These are phyloP conservation scores for Caerostris darwini DNA, from an alignment of 1,140 invertebrate genomes.

Conservation along the genomic window DNA sequence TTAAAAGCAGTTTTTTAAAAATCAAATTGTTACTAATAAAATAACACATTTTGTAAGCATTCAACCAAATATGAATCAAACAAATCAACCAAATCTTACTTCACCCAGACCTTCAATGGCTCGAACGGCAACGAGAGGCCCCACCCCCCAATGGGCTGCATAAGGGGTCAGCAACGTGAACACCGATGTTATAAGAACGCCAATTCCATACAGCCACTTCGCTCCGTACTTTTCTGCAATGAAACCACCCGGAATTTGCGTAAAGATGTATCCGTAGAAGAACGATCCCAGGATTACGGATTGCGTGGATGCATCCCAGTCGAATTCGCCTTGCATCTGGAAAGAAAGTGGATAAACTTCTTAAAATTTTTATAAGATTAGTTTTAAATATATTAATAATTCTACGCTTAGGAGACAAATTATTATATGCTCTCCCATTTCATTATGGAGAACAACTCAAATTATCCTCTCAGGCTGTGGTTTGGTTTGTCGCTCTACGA, in stretches of 20 bases:
- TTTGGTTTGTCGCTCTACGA: no score
- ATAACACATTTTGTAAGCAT: no score
- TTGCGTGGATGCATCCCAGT: constrained; percentile 77
- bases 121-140: not conserved
- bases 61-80: no score
- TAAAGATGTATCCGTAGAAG: constrained; percentile 92
- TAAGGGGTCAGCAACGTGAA: constrained; percentile 71
- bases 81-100: constrained; percentile 80
- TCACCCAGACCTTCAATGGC: constrained; percentile 53
- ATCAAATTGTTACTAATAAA: no score
- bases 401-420: no score
- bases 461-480: no score
- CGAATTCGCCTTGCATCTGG: constrained; percentile 39
- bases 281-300: constrained; percentile 89
- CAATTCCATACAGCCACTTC: constrained; percentile 91
- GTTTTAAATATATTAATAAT: no score
- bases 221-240: constrained; percentile 90
- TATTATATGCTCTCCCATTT: no score
- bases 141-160: constrained; percentile 36
- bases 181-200: constrained; percentile 64
- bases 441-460: no score
- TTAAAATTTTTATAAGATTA: no score
- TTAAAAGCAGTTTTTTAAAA: no score
- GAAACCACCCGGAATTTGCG: constrained; percentile 90
- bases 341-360: not conserved